These are phyloP conservation scores for Brachypterus glaber DNA, from an alignment of 2,888 invertebrate species.

Conservation along the genomic window DNA sequence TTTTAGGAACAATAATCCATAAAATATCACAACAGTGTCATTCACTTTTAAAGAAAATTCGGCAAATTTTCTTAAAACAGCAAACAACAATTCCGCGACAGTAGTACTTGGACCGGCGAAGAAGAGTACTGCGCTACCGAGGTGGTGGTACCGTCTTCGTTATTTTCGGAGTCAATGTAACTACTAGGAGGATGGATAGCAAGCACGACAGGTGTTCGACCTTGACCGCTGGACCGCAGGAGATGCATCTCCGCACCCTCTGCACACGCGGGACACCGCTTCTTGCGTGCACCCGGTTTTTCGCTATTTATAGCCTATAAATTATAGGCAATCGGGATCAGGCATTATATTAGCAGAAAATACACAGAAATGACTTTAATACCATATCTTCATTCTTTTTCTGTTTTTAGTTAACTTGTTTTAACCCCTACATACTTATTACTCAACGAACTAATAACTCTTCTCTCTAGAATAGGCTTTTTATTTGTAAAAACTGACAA, in stretches of 20 bases:
- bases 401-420: too few relatives aligned
- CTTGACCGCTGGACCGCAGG: conserved; percentile 33
- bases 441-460: too few relatives aligned
- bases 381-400: too few relatives aligned
- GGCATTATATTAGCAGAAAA: conserved; percentile 10
- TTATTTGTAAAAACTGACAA: too few relatives aligned
- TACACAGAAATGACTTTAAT: too few relatives aligned
- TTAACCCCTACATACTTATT: too few relatives aligned
- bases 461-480: too few relatives aligned
- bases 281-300: conserved; percentile 7
- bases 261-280: conserved; percentile 8
- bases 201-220: conserved; percentile 31
- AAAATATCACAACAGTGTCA: too few relatives aligned
- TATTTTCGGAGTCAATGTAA: conserved; percentile 37
- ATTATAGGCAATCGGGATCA: conserved; percentile 12
- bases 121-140: background rate
- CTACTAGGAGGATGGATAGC: conserved; percentile 23
- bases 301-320: conserved; percentile 14
- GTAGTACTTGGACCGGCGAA: conserved; percentile 1
- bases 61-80: too few relatives aligned
- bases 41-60: too few relatives aligned
- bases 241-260: conserved; percentile 25
- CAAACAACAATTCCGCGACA: too few relatives aligned
- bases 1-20: too few relatives aligned
- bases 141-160: conserved; percentile 7